Base-by-base conservation (phyloP, 2,888 invertebrate species). In the Monochamus alternatus region DNA sequence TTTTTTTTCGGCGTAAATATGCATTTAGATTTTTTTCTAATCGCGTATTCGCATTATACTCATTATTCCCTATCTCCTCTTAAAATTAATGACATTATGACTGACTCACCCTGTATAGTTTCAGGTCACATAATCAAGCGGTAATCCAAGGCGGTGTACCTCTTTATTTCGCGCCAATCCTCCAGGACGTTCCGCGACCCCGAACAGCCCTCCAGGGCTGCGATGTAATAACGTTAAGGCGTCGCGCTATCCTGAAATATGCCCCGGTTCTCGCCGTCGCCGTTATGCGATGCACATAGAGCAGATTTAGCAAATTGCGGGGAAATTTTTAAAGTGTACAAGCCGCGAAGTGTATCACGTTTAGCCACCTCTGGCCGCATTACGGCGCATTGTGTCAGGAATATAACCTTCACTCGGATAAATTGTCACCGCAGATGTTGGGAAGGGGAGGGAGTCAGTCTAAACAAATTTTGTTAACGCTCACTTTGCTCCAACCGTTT, bases 221-320 rank as follows among this genome's bases (percentile, higher is more conserved):
- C 47, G 69, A 38, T 38, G 60, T 51, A 69, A 69, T 69, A 59
- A 44, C 69, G 59, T 47, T 60, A 68, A 69, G 60, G 47, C 44
- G 69, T 69, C 60, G 58, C 43, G 60, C 47, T 60, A 30, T 68
- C 60, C 60, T 60, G 44, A 69, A 69, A 69, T 69, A 62, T 69
- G 60, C 60, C 12, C 44, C 60, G 60, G 32, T 47, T 51, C 60
- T 38, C 22, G 59, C 8, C 51, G 69, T 10, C 64, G 60, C 60
- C 60, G 47, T 69, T 51, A 69, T 69, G 60, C 69, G 60, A 30
- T 69, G 69, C 69, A 69, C 69, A 69, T 30, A 51, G 47, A 69
- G 69, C 60, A 69, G 60, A 69, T 69, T 69, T 69, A 47, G 69
- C 44, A 69, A 69, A 69, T 69, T 59, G 69, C 30, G 60, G 47